A percentile compares a stretch with the other conserved stretches of the same genome.
Conservation (phyloP, 2,113 vertebrate genomes). For the Marcusenius ussheri region DNA sequence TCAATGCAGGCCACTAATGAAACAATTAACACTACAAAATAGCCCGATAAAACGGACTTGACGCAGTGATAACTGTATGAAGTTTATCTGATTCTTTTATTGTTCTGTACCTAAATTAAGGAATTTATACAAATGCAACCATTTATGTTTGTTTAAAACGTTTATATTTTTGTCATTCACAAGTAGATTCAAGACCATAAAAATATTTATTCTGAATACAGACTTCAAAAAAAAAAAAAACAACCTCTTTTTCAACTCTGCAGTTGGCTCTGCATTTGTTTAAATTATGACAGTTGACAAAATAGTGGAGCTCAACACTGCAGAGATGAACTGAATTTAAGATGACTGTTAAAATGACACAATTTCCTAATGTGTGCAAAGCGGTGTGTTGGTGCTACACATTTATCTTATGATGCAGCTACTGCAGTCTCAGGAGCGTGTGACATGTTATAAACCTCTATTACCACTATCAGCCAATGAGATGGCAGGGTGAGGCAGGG, state of each 20-base stretch:
- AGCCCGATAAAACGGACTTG: background rate
- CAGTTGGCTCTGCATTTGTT: background rate
- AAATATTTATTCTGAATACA: background rate
- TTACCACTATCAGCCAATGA: background rate
- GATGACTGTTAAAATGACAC: background rate
- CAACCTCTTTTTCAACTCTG: too few species aligned
- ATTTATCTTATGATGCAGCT: background rate
- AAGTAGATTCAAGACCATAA: background rate
- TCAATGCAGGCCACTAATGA: background rate
- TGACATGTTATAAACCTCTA: background rate
- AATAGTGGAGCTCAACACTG: background rate
- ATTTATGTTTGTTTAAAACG: background rate
- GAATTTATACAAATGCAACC: background rate
- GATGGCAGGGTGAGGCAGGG: background rate
- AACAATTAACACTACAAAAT: background rate
- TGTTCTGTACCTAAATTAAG: background rate
- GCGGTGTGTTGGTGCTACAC: too few species aligned
- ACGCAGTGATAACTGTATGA: background rate
- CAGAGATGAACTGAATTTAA: background rate
- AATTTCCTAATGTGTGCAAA: background rate
- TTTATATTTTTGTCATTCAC: background rate
- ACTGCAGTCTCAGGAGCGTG: background rate
- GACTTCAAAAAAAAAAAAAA: background rate
- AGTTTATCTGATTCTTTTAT: background rate
- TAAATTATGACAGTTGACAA: background rate